A percentile compares a stretch with the other conserved stretches of the same genome.
Conservation (phyloP, 2,888 invertebrate species). For the Biston stratarius region DNA sequence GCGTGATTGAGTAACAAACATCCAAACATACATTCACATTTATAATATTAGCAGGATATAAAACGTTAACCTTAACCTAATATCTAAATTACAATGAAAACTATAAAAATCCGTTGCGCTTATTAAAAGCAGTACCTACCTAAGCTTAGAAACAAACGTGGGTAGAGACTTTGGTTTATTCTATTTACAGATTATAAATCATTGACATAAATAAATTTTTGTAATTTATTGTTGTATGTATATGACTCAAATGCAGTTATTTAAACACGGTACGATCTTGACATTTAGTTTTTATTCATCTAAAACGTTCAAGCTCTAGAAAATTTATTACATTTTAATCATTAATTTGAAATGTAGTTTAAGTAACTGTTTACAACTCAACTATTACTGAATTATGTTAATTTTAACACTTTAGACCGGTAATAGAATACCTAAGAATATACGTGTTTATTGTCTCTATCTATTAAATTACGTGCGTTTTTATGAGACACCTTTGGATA, state of each 20-base stretch:
- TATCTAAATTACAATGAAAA: too few species aligned
- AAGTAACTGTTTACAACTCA: constrained; percentile 4
- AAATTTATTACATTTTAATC: constrained; percentile 4
- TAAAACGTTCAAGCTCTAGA: constrained; percentile 8
- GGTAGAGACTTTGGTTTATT: too few species aligned
- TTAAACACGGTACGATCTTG: constrained; percentile 21
- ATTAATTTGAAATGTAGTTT: constrained; percentile 17
- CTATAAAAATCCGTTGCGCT: too few species aligned
- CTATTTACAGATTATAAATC: not conserved
- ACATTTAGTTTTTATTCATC: constrained; percentile 28
- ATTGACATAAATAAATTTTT: not conserved
- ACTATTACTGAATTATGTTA: not conserved
- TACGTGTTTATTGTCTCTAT: too few species aligned
- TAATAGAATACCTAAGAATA: not conserved
- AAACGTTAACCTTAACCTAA: too few species aligned
- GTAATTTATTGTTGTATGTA: constrained; percentile 8
- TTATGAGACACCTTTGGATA: too few species aligned
- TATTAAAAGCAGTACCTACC: too few species aligned
- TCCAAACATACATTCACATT: too few species aligned
- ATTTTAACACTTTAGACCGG: not conserved
- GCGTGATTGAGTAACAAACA: too few species aligned
- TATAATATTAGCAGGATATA: too few species aligned
- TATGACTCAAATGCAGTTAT: constrained; percentile 1
- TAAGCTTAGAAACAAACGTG: too few species aligned
- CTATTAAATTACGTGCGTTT: too few species aligned